phyloP scores from a whole-genome alignment of 2,888 invertebrate species.

The Anagyrus pseudococci region DNA sequence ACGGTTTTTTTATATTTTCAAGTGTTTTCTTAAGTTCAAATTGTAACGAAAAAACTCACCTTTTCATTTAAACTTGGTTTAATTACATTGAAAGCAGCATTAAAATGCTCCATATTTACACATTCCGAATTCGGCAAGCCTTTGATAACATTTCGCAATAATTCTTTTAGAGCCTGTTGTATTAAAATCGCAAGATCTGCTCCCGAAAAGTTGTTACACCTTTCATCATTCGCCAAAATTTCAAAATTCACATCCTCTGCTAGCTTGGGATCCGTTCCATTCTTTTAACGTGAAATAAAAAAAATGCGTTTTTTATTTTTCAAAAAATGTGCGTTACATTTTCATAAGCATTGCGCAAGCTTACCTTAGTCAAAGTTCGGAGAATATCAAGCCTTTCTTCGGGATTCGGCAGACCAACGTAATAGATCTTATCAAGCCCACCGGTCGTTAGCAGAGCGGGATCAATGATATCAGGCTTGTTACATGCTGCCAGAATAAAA shows the following conservation, averaged over 20 bases:
- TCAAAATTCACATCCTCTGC: slow-evolving; percentile 79
- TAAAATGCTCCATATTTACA: slow-evolving; percentile 76
- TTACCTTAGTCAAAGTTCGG: slow-evolving; percentile 84
- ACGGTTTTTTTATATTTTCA: not conserved
- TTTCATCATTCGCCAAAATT: slow-evolving; percentile 71
- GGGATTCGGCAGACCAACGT: slow-evolving; percentile 84
- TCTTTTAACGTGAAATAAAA: slow-evolving; percentile 60
- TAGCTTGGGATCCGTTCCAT: slow-evolving; percentile 80
- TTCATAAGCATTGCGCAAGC: not conserved
- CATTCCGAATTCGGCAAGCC: slow-evolving; percentile 62
- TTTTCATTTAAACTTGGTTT: slow-evolving; percentile 86
- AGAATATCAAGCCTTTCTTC: slow-evolving; percentile 88
- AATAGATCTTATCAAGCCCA: slow-evolving; percentile 87
- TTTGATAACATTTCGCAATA: slow-evolving; percentile 78
- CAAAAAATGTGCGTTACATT: not conserved
- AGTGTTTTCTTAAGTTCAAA: not conserved
- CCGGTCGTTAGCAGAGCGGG: slow-evolving; percentile 92
- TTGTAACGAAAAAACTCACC: slow-evolving; percentile 57
- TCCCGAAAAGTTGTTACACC: slow-evolving; percentile 84
- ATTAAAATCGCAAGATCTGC: slow-evolving; percentile 93
- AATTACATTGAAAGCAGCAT: slow-evolving; percentile 77
- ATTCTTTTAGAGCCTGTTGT: slow-evolving; percentile 82
- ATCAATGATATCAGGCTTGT: slow-evolving; percentile 96
- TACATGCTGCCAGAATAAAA: slow-evolving; percentile 94
- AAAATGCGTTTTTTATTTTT: not conserved